These are phyloP conservation scores for Pangasius larnaudii DNA, from an alignment of 2,797 vertebrate genomes.

Conservation along the genomic window DNA sequence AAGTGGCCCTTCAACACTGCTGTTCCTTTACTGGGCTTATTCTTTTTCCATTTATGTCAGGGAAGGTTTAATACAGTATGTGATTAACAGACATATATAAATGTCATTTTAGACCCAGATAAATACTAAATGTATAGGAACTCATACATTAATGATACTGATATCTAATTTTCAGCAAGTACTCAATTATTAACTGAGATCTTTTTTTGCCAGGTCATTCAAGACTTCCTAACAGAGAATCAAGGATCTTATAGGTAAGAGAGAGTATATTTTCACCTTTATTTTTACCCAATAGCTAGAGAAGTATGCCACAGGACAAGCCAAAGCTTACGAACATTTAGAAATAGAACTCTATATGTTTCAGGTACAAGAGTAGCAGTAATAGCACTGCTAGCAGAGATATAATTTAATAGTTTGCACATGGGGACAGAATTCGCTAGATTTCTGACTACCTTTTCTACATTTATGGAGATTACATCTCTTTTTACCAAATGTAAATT, in stretches of 20 bases:
- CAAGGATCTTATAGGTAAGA: conserved; percentile 82
- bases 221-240: conserved; percentile 83
- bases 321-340: background rate
- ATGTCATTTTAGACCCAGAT: background rate
- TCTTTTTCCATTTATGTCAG: conserved; percentile 3
- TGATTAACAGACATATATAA: background rate
- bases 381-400: background rate
- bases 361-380: background rate
- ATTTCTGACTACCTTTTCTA: background rate
- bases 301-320: background rate
- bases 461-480: background rate
- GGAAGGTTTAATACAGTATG: background rate
- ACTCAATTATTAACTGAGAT: background rate
- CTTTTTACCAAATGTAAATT: background rate
- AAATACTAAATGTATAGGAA: background rate
- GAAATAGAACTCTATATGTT: background rate
- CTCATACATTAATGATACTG: background rate
- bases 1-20: background rate
- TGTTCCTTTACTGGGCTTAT: background rate
- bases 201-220: conserved; percentile 76
- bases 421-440: background rate
- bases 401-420: background rate
- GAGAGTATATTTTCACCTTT: background rate
- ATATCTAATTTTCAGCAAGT: background rate
- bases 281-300: background rate